A percentile compares a stretch with the other conserved stretches of the same genome.
Evolutionary conservation across 2,888 invertebrate genomes (phyloP).

Genomic region (Hypolimnas misippus): DNA sequence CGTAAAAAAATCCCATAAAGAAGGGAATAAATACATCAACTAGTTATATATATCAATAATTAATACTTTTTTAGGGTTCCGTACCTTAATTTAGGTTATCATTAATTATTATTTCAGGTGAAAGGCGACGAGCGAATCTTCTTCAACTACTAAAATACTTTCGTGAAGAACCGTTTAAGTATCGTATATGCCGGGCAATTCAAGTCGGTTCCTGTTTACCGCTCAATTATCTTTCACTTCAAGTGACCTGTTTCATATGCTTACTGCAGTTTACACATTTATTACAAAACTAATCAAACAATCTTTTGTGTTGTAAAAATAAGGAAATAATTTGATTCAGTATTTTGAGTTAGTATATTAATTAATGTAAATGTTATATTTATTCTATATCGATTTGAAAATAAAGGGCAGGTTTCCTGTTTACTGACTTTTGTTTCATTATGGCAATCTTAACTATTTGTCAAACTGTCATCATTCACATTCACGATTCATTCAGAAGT

Average conservation of each 20-base stretch:
- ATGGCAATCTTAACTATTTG: background rate
- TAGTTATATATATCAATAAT: too few species aligned
- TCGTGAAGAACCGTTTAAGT: conserved; percentile 25
- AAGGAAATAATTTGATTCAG: too few species aligned
- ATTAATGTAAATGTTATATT: too few species aligned
- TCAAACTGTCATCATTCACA: background rate
- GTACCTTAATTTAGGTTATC: too few species aligned
- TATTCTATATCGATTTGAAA: too few species aligned
- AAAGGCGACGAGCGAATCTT: conserved; percentile 17
- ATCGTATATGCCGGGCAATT: conserved; percentile 28
- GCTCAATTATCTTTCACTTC: conserved; percentile 25
- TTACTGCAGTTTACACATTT: conserved; percentile 29
- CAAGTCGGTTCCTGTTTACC: conserved; percentile 24
- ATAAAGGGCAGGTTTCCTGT: too few species aligned
- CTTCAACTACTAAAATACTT: conserved; percentile 20
- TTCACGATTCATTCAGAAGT: conserved; percentile 1
- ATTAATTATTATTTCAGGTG: conserved; percentile 17
- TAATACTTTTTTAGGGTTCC: too few species aligned
- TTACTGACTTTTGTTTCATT: too few species aligned
- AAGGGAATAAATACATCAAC: too few species aligned
- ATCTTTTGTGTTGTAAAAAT: background rate
- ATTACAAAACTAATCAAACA: conserved; percentile 1
- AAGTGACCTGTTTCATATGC: conserved; percentile 26
- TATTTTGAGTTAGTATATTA: too few species aligned
- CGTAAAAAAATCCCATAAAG: too few species aligned